Evolutionary conservation across 2,888 invertebrate genomes (phyloP), one percentile per base, ranked within the genome.

Genomic region (Lycia hirtaria): DNA sequence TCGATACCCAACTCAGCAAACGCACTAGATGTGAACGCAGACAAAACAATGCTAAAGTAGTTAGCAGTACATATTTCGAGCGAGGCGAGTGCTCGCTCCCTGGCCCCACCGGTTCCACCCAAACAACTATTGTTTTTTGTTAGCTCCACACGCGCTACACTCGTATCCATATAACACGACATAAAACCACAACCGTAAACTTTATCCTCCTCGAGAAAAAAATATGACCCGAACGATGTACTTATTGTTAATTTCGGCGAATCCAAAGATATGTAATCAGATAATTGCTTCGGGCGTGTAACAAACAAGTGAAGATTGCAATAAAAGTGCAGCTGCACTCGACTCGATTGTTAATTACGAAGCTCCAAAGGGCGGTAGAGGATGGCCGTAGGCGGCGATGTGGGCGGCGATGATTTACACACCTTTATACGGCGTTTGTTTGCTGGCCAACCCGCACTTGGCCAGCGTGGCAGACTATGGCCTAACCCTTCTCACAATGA

Each of bases 381-480:
- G 54, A 38, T 56, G 52, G 57, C 54, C 62, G 80, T 74, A 64
- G 75, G 74, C 73, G 73, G 73, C 68, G 59, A 66, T 75, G 75
- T 65, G 66, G 66, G 75, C 61, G 67, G 66, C 68, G 65, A 62
- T 75, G 76, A 84, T 83, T 82, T 80, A 81, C 72, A 60, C 68
- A 72, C 68, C 78, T 76, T 76, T 80, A 76, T 69, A 64, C 62
- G 60, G 65, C 56, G 67, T 69, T 70, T 40, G 5, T 73, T 73
- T 69, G 75, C 73, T 69, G 69, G 68, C 63, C 60, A 45, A 69
- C 68, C 64, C 62, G 49, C n/a, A n/a, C n/a, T n/a, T n/a, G n/a
- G n/a, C n/a, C n/a, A n/a, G n/a, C n/a, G n/a, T n/a, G n/a, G n/a
- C n/a, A n/a, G n/a, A n/a, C n/a, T n/a, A n/a, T n/a, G n/a, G n/a